Percentiles rank a stretch among this genome's conserved stretches.
Conservation (phyloP, 2,797 vertebrate species). For the Eurystomus glaucurus region DNA sequence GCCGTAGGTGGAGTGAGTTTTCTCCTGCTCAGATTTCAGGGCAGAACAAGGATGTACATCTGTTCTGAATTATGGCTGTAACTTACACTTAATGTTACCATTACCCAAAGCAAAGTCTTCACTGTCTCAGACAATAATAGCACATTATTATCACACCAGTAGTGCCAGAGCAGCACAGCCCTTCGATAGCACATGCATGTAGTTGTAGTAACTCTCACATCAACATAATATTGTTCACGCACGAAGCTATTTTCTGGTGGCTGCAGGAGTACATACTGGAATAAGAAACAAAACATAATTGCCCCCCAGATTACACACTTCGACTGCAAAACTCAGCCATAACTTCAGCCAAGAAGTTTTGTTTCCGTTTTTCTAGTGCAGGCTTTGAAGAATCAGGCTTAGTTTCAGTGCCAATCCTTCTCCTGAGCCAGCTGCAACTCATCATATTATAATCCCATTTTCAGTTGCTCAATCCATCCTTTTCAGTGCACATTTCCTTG, state of each 20-base stretch:
- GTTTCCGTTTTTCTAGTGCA: background rate
- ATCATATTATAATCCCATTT: slow-evolving; percentile 10
- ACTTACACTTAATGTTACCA: background rate
- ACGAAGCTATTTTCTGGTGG: background rate
- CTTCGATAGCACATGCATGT: fast-evolving
- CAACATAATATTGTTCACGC: fast-evolving
- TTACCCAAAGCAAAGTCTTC: background rate
- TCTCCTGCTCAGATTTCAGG: background rate
- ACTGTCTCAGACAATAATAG: background rate
- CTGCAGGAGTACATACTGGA: background rate
- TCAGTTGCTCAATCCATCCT: background rate
- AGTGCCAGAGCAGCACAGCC: background rate
- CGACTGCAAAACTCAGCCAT: background rate
- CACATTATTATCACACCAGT: background rate
- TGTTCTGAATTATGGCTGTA: background rate
- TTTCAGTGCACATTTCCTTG: background rate
- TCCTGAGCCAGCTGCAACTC: background rate
- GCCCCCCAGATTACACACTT: fast-evolving
- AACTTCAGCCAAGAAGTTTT: background rate
- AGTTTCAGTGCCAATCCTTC: background rate
- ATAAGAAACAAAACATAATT: background rate
- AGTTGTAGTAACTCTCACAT: fast-evolving
- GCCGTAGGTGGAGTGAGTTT: fast-evolving
- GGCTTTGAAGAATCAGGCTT: background rate
- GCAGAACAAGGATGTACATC: background rate